Evolutionary conservation across 2,888 invertebrate species (phyloP).

Genomic region (Mactromeris polynyma): DNA sequence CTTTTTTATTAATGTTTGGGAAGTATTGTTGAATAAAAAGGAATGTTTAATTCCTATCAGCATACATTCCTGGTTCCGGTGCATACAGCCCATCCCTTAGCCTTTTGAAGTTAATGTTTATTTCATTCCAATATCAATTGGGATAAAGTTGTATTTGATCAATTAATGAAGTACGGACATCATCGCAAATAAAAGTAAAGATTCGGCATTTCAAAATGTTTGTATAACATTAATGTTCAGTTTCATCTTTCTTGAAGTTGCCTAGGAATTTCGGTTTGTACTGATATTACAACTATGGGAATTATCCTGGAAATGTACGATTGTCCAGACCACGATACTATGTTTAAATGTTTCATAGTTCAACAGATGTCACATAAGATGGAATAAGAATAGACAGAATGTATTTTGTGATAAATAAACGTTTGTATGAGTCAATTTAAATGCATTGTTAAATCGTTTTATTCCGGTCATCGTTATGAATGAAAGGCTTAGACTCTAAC

Average conservation of each 20-base stretch:
- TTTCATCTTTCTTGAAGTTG: background rate
- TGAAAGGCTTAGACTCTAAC: background rate
- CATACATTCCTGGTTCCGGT: background rate
- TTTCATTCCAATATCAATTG: background rate
- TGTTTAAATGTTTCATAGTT: background rate
- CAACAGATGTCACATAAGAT: background rate
- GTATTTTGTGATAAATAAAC: no score
- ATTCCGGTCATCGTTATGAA: background rate
- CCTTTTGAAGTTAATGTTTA: background rate
- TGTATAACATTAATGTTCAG: background rate
- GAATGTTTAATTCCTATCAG: no score
- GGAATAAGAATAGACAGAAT: background rate
- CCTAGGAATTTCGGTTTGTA: no score
- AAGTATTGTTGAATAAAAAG: no score
- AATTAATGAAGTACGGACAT: background rate
- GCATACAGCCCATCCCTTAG: background rate
- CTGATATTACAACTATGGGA: background rate
- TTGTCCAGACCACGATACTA: background rate
- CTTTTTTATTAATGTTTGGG: no score
- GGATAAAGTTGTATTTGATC: background rate
- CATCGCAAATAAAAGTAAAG: background rate
- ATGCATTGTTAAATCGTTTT: background rate
- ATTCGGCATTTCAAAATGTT: background rate
- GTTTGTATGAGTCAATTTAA: no score
- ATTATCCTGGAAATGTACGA: slow-evolving; percentile 1